These are phyloP conservation scores for Caenorhabditis doughertyi DNA, from an alignment of 2,888 invertebrate species.

Conservation along the genomic window DNA sequence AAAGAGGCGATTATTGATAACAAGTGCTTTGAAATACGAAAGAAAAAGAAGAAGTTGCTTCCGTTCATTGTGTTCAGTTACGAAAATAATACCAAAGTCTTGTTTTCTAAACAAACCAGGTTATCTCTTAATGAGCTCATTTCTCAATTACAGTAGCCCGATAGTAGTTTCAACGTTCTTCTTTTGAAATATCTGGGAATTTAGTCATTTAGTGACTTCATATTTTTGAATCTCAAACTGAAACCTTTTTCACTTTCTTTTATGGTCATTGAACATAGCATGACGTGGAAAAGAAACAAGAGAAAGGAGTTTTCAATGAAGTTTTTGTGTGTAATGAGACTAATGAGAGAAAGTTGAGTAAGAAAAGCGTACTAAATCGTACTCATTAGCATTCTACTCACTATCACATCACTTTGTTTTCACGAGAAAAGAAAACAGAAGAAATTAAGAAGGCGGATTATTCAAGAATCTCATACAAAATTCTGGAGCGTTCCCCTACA, in stretches of 20 bases:
- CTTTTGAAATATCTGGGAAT: not conserved
- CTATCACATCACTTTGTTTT: constrained; percentile 28
- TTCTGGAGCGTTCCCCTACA: constrained; percentile 24
- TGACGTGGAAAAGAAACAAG: constrained; percentile 9
- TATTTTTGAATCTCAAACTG: no score
- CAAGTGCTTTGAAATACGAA: constrained; percentile 9
- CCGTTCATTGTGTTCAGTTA: not conserved
- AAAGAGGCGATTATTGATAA: constrained; percentile 9
- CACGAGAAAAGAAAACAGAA: not conserved
- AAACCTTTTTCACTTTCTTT: not conserved
- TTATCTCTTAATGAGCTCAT: no score
- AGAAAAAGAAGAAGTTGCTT: not conserved
- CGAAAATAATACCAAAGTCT: no score
- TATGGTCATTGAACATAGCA: constrained; percentile 2
- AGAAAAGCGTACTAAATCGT: constrained; percentile 43
- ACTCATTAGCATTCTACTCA: constrained; percentile 36
- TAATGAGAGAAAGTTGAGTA: constrained; percentile 15
- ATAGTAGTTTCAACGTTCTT: no score
- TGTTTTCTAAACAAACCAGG: not conserved
- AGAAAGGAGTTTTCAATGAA: not conserved
- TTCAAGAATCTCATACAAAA: constrained; percentile 16
- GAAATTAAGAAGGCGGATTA: not conserved
- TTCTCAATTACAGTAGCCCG: no score
- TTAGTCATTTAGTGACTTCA: not conserved
- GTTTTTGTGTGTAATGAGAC: constrained; percentile 18